These are phyloP conservation scores for Rotaria macrura DNA, from an alignment of 2,888 invertebrate genomes.

Conservation along the genomic window DNA sequence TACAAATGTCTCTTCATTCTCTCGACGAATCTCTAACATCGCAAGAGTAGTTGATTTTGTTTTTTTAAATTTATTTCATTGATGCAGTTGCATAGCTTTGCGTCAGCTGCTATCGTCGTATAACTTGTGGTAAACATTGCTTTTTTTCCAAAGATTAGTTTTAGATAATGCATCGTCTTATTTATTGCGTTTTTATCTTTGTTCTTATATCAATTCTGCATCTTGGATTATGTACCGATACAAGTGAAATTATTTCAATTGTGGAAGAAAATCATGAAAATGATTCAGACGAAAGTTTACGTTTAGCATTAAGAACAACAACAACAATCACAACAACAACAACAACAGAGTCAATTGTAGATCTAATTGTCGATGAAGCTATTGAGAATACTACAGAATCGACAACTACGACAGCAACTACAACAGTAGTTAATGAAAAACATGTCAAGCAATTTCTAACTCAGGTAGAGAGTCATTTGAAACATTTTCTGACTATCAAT, in stretches of 20 bases:
- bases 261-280: not conserved
- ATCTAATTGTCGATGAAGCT: not conserved
- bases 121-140: not conserved
- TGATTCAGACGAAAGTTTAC: not conserved
- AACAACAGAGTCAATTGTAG: not conserved
- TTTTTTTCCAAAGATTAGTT: not conserved
- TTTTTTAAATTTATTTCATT: not conserved
- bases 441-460: not conserved
- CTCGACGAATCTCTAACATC: not conserved
- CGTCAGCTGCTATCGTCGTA: not conserved
- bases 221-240: not conserved
- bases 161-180: not conserved
- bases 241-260: not conserved
- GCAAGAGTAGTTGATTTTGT: not conserved
- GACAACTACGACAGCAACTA: not conserved
- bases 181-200: not conserved
- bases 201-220: not conserved
- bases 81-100: not conserved
- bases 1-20: not conserved
- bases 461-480: not conserved
- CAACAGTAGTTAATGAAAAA: not conserved
- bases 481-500: not conserved
- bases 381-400: not conserved
- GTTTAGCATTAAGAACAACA: too few relatives aligned
- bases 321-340: not conserved